Conservation (phyloP, 2,797 vertebrate species). For the Nannoperca obscura region DNA sequence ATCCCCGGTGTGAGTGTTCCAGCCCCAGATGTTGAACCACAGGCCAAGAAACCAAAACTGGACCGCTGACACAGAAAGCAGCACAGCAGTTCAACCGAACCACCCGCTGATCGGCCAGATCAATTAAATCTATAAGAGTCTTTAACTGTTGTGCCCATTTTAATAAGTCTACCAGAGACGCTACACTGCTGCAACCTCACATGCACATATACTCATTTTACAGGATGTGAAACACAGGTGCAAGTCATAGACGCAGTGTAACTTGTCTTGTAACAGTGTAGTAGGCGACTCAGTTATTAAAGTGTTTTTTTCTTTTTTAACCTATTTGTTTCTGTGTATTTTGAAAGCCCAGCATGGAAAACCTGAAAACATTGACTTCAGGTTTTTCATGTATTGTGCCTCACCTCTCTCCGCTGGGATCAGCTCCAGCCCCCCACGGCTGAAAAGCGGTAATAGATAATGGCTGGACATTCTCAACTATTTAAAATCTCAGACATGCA, state of each 20-base stretch:
- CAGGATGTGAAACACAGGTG: constrained; percentile 2
- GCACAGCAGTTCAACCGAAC: background rate
- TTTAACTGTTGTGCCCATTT: constrained; percentile 8
- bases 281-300: constrained; percentile 13
- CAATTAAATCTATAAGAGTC: background rate
- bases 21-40: constrained; percentile 72
- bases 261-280: background rate
- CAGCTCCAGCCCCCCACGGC: too few species aligned
- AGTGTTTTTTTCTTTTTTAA: constrained; percentile 14
- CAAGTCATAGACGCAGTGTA: background rate
- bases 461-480: background rate
- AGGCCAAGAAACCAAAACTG: constrained; percentile 83
- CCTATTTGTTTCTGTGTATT: background rate
- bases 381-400: too few species aligned
- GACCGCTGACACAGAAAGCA: constrained; percentile 67
- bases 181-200: background rate
- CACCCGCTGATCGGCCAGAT: constrained; percentile 8
- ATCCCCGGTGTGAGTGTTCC: constrained; percentile 86
- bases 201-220: constrained; percentile 12
- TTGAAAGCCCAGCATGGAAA: background rate
- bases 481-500: background rate
- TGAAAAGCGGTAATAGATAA: too few species aligned
- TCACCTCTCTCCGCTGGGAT: too few species aligned
- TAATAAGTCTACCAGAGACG: background rate
- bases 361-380: background rate